Conservation (phyloP, 2,888 invertebrate genomes). For the Alloplasta piceator region DNA sequence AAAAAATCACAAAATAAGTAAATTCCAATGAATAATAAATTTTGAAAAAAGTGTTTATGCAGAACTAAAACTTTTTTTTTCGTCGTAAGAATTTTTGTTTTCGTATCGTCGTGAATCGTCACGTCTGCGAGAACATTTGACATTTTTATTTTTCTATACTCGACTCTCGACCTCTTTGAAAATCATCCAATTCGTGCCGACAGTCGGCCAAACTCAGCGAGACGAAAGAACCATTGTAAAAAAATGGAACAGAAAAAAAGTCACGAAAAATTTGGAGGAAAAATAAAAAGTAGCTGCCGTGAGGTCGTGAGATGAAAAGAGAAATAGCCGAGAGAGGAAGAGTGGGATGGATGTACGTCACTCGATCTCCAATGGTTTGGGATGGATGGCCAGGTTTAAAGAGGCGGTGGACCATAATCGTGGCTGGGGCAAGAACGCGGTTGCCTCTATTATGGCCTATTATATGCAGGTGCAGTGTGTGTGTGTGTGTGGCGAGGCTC, state of each 20-base stretch:
- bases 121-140: too few relatives aligned
- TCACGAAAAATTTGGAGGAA: not conserved
- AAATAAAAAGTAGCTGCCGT: not conserved
- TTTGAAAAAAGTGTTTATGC: too few relatives aligned
- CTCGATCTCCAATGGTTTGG: slow-evolving; percentile 12
- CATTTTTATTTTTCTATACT: not conserved
- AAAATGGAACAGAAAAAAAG: not conserved
- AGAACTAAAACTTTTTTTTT: too few relatives aligned
- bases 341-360: slow-evolving; percentile 6
- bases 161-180: not conserved
- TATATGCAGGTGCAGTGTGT: slow-evolving; percentile 42
- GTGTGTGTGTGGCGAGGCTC: slow-evolving; percentile 27
- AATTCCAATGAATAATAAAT: too few relatives aligned
- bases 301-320: not conserved
- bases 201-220: not conserved
- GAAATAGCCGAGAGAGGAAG: slow-evolving; percentile 2
- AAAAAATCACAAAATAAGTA: too few relatives aligned
- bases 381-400: slow-evolving; percentile 34
- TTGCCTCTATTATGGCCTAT: slow-evolving; percentile 44
- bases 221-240: not conserved
- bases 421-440: slow-evolving; percentile 36
- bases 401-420: slow-evolving; percentile 1
- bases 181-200: not conserved
- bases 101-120: too few relatives aligned
- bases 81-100: too few relatives aligned